phyloP scores from a whole-genome alignment of 2,888 invertebrate species.

The Dione juno region DNA sequence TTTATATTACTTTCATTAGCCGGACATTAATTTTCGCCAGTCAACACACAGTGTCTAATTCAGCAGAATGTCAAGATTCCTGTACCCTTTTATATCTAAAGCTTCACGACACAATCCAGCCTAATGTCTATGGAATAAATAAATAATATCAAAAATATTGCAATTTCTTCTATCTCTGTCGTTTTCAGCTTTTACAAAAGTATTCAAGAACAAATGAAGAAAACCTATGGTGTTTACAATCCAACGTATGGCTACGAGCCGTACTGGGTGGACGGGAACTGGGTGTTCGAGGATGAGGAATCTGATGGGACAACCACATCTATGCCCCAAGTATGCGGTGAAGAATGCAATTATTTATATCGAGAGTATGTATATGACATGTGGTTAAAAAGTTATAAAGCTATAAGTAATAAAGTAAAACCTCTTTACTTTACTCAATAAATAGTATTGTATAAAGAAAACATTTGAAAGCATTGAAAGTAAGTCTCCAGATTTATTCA shows the following conservation, averaged over 20 bases:
- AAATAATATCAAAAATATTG: not conserved
- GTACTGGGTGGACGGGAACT: slow-evolving; percentile 52
- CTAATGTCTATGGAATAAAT: not conserved
- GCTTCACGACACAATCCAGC: not conserved
- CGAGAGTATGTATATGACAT: slow-evolving; percentile 30
- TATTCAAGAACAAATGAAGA: not conserved
- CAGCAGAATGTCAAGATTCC: not conserved
- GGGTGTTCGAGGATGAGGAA: slow-evolving; percentile 37
- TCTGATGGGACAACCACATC: slow-evolving; percentile 41
- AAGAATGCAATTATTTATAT: slow-evolving; percentile 50
- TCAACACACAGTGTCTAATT: not conserved
- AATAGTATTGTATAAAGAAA: too few relatives aligned
- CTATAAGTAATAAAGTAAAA: too few relatives aligned
- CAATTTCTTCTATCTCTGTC: not conserved
- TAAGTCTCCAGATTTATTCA: too few relatives aligned
- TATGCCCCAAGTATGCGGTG: slow-evolving; percentile 50
- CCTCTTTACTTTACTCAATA: too few relatives aligned
- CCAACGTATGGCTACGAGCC: slow-evolving; percentile 54
- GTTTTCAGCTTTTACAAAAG: not conserved
- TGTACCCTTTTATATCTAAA: not conserved
- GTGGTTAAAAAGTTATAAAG: too few relatives aligned
- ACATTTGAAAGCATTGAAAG: too few relatives aligned
- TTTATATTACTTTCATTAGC: too few relatives aligned
- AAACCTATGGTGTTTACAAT: slow-evolving; percentile 39
- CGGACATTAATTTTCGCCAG: too few relatives aligned